phyloP scores from a whole-genome alignment of 2,113 vertebrate genomes.

The Elachura formosa region DNA sequence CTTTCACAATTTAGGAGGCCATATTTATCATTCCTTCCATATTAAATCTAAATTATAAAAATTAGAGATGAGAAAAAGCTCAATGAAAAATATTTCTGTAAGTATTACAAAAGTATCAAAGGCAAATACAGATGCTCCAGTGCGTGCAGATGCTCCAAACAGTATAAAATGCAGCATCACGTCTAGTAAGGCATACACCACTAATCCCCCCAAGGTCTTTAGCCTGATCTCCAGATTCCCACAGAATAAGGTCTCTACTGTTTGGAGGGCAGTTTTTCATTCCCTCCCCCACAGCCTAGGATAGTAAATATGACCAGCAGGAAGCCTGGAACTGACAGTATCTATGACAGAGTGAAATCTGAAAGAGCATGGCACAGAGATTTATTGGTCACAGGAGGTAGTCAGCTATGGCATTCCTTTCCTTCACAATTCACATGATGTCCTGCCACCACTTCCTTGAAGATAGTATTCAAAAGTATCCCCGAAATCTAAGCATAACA shows the following conservation, averaged over 20 bases:
- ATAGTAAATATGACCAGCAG: not conserved
- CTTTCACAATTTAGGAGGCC: not conserved
- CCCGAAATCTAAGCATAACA: not conserved
- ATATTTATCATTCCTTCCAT: not conserved
- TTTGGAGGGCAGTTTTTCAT: not conserved
- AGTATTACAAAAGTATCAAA: not conserved
- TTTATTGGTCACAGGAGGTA: slow-evolving; percentile 1
- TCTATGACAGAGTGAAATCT: not conserved
- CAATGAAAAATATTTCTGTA: not conserved
- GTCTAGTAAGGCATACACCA: not conserved
- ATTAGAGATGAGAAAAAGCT: not conserved
- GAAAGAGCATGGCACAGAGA: not conserved
- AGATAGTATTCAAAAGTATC: not conserved
- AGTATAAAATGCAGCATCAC: not conserved
- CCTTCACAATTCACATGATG: not conserved
- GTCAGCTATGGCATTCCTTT: slow-evolving; percentile 1
- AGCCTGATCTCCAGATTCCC: not conserved
- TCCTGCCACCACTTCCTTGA: not conserved
- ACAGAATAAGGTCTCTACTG: not conserved
- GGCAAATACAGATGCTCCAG: not conserved
- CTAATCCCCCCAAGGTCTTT: not conserved
- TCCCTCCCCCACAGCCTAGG: not conserved
- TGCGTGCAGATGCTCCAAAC: not conserved
- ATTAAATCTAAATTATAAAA: not conserved
- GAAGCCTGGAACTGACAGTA: not conserved